phyloP scores from a whole-genome alignment of 2,888 invertebrate genomes.

The Perizoma affinitatum region DNA sequence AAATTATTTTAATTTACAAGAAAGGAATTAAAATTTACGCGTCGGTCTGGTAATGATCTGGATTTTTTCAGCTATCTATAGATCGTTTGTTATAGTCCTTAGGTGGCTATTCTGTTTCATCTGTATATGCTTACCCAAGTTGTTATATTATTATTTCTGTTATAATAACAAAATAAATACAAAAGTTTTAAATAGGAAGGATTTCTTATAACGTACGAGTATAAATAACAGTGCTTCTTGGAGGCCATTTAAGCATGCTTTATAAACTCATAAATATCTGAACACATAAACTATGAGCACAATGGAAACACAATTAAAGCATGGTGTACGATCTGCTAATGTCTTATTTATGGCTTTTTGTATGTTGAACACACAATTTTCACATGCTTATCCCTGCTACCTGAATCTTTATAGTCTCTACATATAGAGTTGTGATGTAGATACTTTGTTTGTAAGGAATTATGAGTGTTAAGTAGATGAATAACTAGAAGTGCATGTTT shows the following conservation, averaged over 20 bases:
- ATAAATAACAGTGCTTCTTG: slow-evolving; percentile 26
- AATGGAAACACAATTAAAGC: slow-evolving; percentile 65
- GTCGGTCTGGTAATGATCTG: no score
- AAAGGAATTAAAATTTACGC: no score
- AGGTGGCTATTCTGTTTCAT: no score
- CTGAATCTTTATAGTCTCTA: slow-evolving; percentile 46
- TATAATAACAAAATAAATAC: no score
- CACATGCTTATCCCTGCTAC: slow-evolving; percentile 76
- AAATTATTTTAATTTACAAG: no score
- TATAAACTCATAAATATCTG: slow-evolving; percentile 42
- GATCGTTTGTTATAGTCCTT: no score
- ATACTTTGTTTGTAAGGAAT: slow-evolving; percentile 15
- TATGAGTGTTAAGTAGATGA: slow-evolving; percentile 17
- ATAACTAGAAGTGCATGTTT: slow-evolving; percentile 24
- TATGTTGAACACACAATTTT: slow-evolving; percentile 71
- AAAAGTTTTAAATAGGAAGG: not conserved
- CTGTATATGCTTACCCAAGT: no score
- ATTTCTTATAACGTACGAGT: slow-evolving; percentile 13
- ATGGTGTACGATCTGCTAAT: slow-evolving; percentile 75
- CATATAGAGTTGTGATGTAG: slow-evolving; percentile 39
- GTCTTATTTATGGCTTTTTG: slow-evolving; percentile 79
- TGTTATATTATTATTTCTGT: no score
- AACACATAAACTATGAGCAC: slow-evolving; percentile 61
- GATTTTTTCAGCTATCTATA: no score
- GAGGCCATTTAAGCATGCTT: slow-evolving; percentile 35